These are phyloP conservation scores for Coelopa frigida DNA, from an alignment of 1,140 invertebrate species.

Conservation along the genomic window DNA sequence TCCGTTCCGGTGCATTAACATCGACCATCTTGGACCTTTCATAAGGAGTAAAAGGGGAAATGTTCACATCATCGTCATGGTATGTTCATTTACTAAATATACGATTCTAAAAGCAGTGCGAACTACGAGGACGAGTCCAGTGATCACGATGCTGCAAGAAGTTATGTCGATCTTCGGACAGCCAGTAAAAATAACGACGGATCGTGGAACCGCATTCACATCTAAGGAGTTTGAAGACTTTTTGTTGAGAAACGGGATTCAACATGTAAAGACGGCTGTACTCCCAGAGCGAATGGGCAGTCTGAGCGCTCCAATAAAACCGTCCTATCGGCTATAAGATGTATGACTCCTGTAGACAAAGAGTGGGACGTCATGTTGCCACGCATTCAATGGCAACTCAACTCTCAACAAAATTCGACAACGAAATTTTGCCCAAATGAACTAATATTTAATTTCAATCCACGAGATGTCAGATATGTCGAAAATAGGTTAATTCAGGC, in stretches of 20 bases:
- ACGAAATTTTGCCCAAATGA: constrained; percentile 4
- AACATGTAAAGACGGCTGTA: constrained; percentile 30
- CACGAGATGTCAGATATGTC: constrained; percentile 1
- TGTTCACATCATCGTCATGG: constrained; percentile 18
- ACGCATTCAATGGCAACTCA: constrained; percentile 5
- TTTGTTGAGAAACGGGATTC: constrained; percentile 17
- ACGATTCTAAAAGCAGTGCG: constrained; percentile 17
- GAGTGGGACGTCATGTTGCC: constrained; percentile 3
- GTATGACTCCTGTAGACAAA: neutral
- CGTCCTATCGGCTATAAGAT: constrained; percentile 4
- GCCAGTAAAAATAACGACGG: no score
- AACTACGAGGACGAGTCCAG: constrained; percentile 16
- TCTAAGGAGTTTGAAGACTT: constrained; percentile 23
- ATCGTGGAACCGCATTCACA: constrained; percentile 32
- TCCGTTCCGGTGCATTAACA: constrained; percentile 15
- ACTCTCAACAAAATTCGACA: constrained; percentile 5
- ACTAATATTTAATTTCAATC: constrained; percentile 1
- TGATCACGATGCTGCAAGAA: constrained; percentile 3
- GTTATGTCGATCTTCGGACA: neutral
- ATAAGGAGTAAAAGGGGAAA: constrained; percentile 17
- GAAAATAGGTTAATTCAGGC: neutral
- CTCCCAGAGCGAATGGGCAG: constrained; percentile 24
- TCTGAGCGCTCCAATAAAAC: constrained; percentile 20
- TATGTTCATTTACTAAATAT: constrained; percentile 23
- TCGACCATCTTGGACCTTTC: constrained; percentile 25